Base-by-base conservation (phyloP, 2,888 invertebrate species). In the Melanostoma scalare region DNA sequence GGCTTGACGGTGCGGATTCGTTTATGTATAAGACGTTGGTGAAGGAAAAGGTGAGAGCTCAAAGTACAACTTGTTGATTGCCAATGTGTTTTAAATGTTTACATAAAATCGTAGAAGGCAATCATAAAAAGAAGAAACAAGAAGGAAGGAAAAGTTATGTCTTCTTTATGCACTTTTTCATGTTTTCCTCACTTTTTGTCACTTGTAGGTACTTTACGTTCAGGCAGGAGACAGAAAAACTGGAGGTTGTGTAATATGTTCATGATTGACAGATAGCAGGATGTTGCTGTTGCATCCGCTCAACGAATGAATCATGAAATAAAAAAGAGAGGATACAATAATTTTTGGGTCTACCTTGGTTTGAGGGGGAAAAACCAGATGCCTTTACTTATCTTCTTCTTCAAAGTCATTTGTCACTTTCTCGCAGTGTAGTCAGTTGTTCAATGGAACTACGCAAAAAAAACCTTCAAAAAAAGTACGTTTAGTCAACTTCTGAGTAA, bases 161-260 rank as follows among this genome's bases (percentile, higher is more conserved):
- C 48, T 36, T 42, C 33, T 53, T 74, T 6, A 5, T 31, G 38
- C 6, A 44, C n/a, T 10, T 60, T 35, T 38, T 50, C 3, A 30
- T 60, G 50, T 38, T 65, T 68, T 63, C 35, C 42, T 53, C 10
- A 38, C 20, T 20, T 1, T 3, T 33, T 20, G 20, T 20, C 20
- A 20, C 20, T 20, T 20, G 20, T n/a, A n/a, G 36, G 6, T 20
- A 55, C 30, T 53, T 20, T 20, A 20, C 20, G 20, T 20, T 20
- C 20, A 20, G 20, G 8, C 20, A 31, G 6, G 30, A 50, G 20
- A 33, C 44, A 31, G 6, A 3, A 30, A 36, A 9, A 69, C 68
- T 56, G 82, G 78, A 82, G 82, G 78, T 78, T 78, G 77, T 78
- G 73, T 73, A 82, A 82, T 73, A 69, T 40, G 81, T 35, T 46